phyloP scores from a whole-genome alignment of 2,797 vertebrate genomes.

The Rhinogobio ventralis region DNA sequence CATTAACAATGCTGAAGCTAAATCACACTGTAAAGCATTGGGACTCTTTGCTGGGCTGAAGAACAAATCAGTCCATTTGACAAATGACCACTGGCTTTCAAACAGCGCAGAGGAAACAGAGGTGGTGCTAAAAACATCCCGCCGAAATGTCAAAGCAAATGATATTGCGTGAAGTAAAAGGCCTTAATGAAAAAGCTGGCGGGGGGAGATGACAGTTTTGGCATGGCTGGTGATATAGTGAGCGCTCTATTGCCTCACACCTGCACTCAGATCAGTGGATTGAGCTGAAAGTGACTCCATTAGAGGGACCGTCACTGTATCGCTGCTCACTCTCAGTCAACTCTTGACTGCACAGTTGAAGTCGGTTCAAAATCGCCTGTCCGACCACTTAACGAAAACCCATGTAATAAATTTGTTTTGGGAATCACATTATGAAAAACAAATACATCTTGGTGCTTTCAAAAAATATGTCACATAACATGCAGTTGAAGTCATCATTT shows the following conservation, averaged over 20 bases:
- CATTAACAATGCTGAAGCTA: slow-evolving; percentile 19
- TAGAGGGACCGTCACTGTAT: slow-evolving; percentile 40
- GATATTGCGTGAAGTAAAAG: slow-evolving; percentile 77
- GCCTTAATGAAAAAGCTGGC: slow-evolving; percentile 77
- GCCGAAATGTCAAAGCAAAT: slow-evolving; percentile 76
- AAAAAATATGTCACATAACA: not conserved
- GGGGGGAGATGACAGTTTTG: slow-evolving; percentile 74
- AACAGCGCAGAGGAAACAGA: slow-evolving; percentile 67
- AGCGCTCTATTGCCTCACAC: slow-evolving; percentile 42
- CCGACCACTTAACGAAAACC: not conserved
- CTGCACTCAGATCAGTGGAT: slow-evolving; percentile 50
- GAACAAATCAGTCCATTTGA: slow-evolving; percentile 59
- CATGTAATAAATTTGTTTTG: not conserved
- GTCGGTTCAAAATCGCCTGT: not conserved
- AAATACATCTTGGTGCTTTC: not conserved
- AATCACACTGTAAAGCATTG: slow-evolving; percentile 33
- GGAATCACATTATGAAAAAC: slow-evolving; percentile 11
- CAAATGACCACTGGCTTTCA: slow-evolving; percentile 65
- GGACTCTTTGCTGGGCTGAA: slow-evolving; percentile 27
- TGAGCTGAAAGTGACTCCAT: slow-evolving; percentile 52
- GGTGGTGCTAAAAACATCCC: slow-evolving; percentile 61
- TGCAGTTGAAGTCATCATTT: not conserved
- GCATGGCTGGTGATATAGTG: slow-evolving; percentile 51
- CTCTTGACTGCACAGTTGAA: slow-evolving; percentile 9
- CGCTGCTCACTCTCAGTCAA: slow-evolving; percentile 26